phyloP scores from a whole-genome alignment of 2,113 vertebrate species.

The Phalacrocorax carbo region DNA sequence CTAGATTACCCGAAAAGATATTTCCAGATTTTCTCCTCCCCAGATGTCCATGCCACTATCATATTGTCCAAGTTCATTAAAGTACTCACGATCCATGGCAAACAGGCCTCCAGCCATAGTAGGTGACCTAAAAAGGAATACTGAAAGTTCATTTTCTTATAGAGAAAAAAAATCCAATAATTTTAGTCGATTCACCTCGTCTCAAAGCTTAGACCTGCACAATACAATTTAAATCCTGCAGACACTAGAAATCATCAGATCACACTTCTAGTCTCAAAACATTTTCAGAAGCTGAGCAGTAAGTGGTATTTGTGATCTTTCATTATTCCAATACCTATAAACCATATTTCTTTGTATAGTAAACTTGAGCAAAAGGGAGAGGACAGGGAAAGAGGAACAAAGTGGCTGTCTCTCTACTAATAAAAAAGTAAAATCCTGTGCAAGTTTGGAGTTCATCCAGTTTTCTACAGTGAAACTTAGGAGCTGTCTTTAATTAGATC shows the following conservation, averaged over 20 bases:
- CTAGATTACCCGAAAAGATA: slow-evolving; percentile 90
- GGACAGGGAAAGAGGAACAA: not conserved
- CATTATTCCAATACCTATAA: not conserved
- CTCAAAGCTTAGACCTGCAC: not conserved
- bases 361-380: not conserved
- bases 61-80: slow-evolving; percentile 90
- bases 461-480: not conserved
- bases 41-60: slow-evolving; percentile 98
- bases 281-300: not conserved
- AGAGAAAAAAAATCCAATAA: no score
- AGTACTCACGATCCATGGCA: slow-evolving; percentile 93
- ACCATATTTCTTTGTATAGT: not conserved
- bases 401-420: not conserved
- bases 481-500: not conserved
- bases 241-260: not conserved
- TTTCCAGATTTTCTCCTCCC: slow-evolving; percentile 97
- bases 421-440: not conserved
- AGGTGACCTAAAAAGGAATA: slow-evolving; percentile 81
- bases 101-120: slow-evolving; percentile 99
- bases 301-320: not conserved
- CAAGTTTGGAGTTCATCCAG: not conserved
- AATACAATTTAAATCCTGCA: not conserved
- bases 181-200: not conserved
- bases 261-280: not conserved
- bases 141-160: not conserved